Percentiles rank a stretch among this genome's conserved stretches.
phyloP scores from a whole-genome alignment of 2,888 invertebrate genomes.

The Lithophane semibrunnea region DNA sequence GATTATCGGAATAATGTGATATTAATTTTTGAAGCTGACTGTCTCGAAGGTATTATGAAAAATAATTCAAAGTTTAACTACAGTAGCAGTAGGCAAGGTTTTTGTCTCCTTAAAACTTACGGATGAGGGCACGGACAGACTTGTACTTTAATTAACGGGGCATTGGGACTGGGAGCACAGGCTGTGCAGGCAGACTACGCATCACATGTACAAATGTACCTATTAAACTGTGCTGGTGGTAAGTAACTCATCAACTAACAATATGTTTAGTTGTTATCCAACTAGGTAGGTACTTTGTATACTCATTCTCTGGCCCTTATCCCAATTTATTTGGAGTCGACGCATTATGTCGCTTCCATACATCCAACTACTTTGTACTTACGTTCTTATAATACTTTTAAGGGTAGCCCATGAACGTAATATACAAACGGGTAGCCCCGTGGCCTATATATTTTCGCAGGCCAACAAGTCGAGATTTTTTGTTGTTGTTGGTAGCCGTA shows the following conservation, averaged over 20 bases:
- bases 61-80: conserved; percentile 1
- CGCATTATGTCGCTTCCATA: not conserved
- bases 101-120: conserved; percentile 6
- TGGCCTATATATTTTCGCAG: not conserved
- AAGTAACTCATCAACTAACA: not conserved
- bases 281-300: not conserved
- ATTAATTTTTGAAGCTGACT: conserved; percentile 72
- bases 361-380: not conserved
- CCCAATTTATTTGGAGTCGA: not conserved
- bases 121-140: not conserved
- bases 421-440: not conserved
- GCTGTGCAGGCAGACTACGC: no score
- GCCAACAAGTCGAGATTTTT: not conserved
- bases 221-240: not conserved
- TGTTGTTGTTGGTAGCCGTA: not conserved
- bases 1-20: conserved; percentile 68
- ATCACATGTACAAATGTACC: not conserved
- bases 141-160: not conserved
- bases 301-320: not conserved
- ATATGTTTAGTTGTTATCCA: not conserved
- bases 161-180: not conserved
- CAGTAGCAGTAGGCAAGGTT: not conserved
- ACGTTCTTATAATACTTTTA: conserved; percentile 7
- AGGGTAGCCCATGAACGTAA: not conserved
- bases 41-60: conserved; percentile 69